Percentiles rank a stretch among this genome's conserved stretches.
Evolutionary conservation across 2,888 invertebrate genomes (phyloP).

Genomic region (Teleogryllus oceanicus): DNA sequence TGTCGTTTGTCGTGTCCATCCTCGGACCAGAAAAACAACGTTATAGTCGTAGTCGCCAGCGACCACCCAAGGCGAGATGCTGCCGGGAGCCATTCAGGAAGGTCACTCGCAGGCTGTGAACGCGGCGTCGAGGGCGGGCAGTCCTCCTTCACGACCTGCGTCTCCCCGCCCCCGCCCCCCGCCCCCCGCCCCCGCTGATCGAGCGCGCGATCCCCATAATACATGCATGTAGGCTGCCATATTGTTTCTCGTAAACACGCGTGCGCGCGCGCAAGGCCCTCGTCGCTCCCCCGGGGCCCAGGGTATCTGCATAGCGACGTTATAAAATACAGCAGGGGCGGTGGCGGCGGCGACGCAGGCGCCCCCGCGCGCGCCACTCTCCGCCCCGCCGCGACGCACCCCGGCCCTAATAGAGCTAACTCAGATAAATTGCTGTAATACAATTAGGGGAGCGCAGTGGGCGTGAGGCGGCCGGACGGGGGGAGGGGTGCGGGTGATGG

Average conservation of each 20-base stretch:
- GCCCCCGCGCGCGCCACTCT: neutral
- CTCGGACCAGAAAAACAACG: too few species aligned
- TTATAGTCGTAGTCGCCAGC: neutral
- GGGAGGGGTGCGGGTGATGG: conserved; percentile 22
- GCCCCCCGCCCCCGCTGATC: neutral
- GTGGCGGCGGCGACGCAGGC: neutral
- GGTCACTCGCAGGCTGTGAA: too few species aligned
- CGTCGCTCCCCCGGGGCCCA: neutral
- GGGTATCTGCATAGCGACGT: conserved; percentile 18
- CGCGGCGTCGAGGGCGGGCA: too few species aligned
- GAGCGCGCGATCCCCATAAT: neutral
- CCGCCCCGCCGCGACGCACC: conserved; percentile 18
- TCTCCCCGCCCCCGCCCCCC: neutral
- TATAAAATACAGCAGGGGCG: conserved; percentile 6
- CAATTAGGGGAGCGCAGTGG: conserved; percentile 24
- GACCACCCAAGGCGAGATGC: neutral
- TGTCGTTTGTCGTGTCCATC: too few species aligned
- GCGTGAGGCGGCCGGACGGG: neutral
- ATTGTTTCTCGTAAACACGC: conserved; percentile 18
- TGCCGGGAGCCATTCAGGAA: too few species aligned
- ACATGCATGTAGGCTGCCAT: conserved; percentile 18
- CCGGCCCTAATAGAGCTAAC: conserved; percentile 11
- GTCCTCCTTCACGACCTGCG: neutral
- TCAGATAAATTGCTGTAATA: conserved; percentile 31
- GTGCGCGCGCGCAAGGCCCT: neutral